A percentile compares a stretch with the other conserved stretches of the same genome.
Conservation (phyloP, 2,888 invertebrate species). For the Hemithea aestivaria region DNA sequence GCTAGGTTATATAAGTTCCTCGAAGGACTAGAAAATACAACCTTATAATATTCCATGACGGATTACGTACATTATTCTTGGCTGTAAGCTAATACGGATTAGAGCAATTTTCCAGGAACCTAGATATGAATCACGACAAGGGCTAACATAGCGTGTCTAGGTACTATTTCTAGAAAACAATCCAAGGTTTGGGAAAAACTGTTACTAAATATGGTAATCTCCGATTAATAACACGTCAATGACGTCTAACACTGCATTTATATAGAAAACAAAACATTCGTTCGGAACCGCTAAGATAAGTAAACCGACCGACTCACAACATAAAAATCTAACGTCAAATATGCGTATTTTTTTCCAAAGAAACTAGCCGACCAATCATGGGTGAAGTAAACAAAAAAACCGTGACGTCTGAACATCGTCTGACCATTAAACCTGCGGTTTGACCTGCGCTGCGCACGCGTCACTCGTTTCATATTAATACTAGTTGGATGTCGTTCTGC, state of each 20-base stretch:
- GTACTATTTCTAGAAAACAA: neutral
- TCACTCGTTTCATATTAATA: slow-evolving; percentile 43
- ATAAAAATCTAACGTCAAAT: slow-evolving; percentile 20
- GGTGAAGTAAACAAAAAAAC: slow-evolving; percentile 37
- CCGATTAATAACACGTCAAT: neutral
- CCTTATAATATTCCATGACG: no score
- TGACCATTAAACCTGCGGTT: slow-evolving; percentile 37
- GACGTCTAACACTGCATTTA: neutral
- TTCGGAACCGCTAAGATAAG: no score
- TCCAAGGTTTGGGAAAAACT: slow-evolving; percentile 3
- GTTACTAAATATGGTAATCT: slow-evolving; percentile 3
- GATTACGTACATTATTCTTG: no score
- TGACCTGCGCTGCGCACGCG: slow-evolving; percentile 40
- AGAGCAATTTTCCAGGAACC: no score
- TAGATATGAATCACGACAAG: no score
- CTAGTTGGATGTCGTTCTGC: slow-evolving; percentile 37
- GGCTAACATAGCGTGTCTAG: no score
- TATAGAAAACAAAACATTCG: no score
- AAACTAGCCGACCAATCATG: slow-evolving; percentile 21
- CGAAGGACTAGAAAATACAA: no score
- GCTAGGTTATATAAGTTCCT: no score
- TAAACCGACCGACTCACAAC: no score
- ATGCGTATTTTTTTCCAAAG: slow-evolving; percentile 18
- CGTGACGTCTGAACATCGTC: slow-evolving; percentile 36
- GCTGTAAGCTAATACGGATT: no score